Conservation (phyloP, 2,888 invertebrate species). For the Drosophila colorata region DNA sequence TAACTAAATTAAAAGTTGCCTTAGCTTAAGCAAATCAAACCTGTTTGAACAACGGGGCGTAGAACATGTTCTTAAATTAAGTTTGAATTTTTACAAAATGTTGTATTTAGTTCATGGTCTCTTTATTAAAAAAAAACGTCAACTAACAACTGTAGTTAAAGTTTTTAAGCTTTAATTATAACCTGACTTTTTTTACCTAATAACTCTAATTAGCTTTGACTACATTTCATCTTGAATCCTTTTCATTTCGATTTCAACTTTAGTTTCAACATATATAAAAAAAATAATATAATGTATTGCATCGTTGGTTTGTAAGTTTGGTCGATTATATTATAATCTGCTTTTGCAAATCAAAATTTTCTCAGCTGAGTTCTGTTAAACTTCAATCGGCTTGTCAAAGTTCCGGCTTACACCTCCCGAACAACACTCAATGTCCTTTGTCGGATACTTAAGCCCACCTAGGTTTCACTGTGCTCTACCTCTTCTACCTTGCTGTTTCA, state of each 20-base stretch:
- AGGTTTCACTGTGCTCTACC: conserved; percentile 3
- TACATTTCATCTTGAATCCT: too few species aligned
- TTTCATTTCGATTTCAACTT: neutral
- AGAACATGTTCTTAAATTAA: neutral
- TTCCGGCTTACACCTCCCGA: conserved; percentile 21
- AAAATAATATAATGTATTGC: conserved; percentile 5
- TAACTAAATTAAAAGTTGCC: conserved; percentile 38
- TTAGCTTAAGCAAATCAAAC: conserved; percentile 11
- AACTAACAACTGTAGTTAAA: too few species aligned
- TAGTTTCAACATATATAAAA: neutral
- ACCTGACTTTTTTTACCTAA: too few species aligned
- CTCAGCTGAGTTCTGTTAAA: conserved; percentile 17
- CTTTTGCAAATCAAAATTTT: conserved; percentile 46
- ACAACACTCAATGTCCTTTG: conserved; percentile 35
- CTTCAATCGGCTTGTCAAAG: conserved; percentile 54
- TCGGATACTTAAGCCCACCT: conserved; percentile 17
- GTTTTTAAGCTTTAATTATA: too few species aligned
- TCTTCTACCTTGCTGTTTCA: conserved; percentile 51
- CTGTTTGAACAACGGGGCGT: neutral
- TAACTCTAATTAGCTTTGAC: too few species aligned
- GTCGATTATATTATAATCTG: conserved; percentile 34
- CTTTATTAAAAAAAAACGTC: too few species aligned
- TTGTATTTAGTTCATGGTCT: neutral
- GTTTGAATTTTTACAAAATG: neutral
- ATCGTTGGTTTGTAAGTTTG: conserved; percentile 4